These are phyloP conservation scores for Dunckerocampus dactyliophorus DNA, from an alignment of 2,113 vertebrate genomes.

Conservation along the genomic window DNA sequence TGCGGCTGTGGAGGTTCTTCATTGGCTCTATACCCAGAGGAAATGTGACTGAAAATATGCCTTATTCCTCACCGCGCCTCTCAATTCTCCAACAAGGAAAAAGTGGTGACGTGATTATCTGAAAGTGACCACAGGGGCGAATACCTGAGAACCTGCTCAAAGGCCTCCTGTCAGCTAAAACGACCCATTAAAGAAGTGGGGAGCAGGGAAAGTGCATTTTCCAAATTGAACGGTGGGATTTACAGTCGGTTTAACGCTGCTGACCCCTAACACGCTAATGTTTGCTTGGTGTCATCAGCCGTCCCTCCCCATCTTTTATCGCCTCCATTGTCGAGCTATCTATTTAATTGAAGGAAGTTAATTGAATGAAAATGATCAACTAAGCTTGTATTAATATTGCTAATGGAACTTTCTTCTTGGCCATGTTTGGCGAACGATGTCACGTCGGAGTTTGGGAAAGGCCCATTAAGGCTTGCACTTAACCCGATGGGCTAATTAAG, in stretches of 20 bases:
- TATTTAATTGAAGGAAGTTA: constrained; percentile 99
- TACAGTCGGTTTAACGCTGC: constrained; percentile 88
- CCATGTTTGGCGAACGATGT: constrained; percentile 97
- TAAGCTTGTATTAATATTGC: constrained; percentile 99
- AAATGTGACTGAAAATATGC: constrained; percentile 58
- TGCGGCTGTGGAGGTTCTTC: constrained; percentile 37
- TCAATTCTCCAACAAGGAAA: constrained; percentile 18
- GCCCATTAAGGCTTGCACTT: constrained; percentile 99
- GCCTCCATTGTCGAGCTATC: constrained; percentile 99
- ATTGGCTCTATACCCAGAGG: constrained; percentile 54
- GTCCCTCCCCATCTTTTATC: constrained; percentile 94
- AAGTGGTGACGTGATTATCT: constrained; percentile 32
- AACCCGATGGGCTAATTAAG: constrained; percentile 99
- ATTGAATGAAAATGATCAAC: constrained; percentile 99
- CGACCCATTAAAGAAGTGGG: constrained; percentile 87
- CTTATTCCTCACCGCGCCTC: constrained; percentile 15
- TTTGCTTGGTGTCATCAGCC: constrained; percentile 90
- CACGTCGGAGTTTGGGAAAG: constrained; percentile 95
- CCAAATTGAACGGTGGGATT: constrained; percentile 96
- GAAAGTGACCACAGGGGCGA: constrained; percentile 52
- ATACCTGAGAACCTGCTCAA: constrained; percentile 60
- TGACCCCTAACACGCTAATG: constrained; percentile 95
- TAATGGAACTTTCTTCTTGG: constrained; percentile 99
- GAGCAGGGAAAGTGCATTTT: constrained; percentile 92
- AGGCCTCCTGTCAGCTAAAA: constrained; percentile 92